Evolutionary conservation across 2,797 vertebrate species (phyloP).

Genomic region (Cryptoprocta ferox): DNA sequence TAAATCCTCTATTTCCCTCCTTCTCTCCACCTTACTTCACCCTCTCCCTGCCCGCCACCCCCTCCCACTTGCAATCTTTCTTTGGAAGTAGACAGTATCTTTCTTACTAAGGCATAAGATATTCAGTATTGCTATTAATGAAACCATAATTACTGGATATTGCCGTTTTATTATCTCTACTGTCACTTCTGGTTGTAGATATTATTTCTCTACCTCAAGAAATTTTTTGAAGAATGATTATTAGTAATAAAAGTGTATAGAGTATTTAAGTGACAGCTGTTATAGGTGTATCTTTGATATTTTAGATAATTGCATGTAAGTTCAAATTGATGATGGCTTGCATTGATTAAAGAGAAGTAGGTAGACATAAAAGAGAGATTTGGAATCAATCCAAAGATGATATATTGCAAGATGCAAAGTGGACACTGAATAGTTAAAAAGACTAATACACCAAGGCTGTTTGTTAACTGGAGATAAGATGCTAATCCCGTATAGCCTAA

Average conservation of each 20-base stretch:
- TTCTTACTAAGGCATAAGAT: conserved; percentile 38
- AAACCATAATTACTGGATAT: conserved; percentile 73
- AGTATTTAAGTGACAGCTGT: conserved; percentile 71
- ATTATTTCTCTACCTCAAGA: conserved; percentile 55
- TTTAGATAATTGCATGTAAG: conserved; percentile 78
- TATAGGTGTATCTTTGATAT: conserved; percentile 64
- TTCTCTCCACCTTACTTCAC: not conserved
- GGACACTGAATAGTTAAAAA: conserved; percentile 55
- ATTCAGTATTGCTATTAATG: conserved; percentile 54
- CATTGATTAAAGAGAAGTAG: conserved; percentile 65
- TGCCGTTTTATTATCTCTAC: conserved; percentile 69
- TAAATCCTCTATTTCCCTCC: not conserved
- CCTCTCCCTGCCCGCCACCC: not conserved
- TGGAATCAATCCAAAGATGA: conserved; percentile 17
- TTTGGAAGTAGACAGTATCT: conserved; percentile 18
- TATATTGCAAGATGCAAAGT: not conserved
- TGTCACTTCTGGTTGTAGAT: not conserved
- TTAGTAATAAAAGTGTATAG: not conserved
- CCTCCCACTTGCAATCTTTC: not conserved
- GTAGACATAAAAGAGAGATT: not conserved
- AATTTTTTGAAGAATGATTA: conserved; percentile 71
- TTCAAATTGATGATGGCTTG: conserved; percentile 62
- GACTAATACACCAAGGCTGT: conserved; percentile 23
- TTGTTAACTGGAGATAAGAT: conserved; percentile 74
- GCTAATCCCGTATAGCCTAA: conserved; percentile 63